These are phyloP conservation scores for Bilobella aurantiaca DNA, from an alignment of 1,140 invertebrate genomes.

Conservation along the genomic window DNA sequence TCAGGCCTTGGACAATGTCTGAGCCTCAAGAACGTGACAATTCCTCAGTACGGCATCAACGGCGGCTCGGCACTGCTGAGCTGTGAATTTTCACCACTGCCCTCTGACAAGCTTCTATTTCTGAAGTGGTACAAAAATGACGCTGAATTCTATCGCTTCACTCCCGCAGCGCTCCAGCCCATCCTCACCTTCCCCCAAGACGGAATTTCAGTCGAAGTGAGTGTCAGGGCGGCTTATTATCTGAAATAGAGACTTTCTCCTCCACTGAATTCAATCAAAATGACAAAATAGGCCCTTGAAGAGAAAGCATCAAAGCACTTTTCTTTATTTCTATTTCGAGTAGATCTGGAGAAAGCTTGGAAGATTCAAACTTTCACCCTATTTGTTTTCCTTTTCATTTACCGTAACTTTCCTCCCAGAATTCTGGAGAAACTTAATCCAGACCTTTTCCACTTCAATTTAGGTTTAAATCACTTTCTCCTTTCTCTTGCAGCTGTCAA, in stretches of 20 bases:
- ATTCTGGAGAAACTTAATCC: too few relatives aligned
- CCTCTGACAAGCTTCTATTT: constrained; percentile 22
- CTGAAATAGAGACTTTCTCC: background rate
- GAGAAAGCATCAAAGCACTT: background rate
- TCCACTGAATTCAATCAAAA: background rate
- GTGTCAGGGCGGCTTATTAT: background rate
- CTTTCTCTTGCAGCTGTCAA: constrained; percentile 11
- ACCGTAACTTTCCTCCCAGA: background rate
- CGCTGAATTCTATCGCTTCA: constrained; percentile 5
- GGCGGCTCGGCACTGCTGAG: constrained; percentile 16
- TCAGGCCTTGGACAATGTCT: constrained; percentile 21
- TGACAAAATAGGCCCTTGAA: background rate
- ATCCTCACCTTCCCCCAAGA: constrained; percentile 24
- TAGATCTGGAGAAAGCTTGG: background rate
- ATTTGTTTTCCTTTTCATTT: constrained; percentile 3
- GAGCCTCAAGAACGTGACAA: constrained; percentile 25
- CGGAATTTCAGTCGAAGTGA: constrained; percentile 32
- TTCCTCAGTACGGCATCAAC: constrained; percentile 25
- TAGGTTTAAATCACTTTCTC: background rate
- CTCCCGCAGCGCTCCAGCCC: constrained; percentile 13
- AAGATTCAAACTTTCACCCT: background rate
- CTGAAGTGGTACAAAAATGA: constrained; percentile 33
- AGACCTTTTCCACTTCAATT: background rate
- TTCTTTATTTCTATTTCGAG: background rate
- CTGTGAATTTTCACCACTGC: constrained; percentile 27